Evolutionary conservation across 64 coral and sea anemone species (phyloP).

Genomic region (Astreopora myriophthalma): DNA sequence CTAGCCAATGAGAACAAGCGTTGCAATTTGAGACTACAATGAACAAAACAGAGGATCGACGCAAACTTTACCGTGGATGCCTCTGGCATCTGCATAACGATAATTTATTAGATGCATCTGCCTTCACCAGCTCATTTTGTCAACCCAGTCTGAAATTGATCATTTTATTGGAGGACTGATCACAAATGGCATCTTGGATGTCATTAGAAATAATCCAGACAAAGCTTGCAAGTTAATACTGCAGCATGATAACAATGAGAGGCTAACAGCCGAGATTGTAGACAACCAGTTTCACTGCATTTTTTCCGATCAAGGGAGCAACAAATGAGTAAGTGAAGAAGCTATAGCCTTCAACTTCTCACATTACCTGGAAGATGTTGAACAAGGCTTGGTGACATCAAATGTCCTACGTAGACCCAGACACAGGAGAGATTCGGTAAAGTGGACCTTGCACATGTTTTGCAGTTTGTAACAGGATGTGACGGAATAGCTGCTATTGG

Average conservation of each 20-base stretch:
- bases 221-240: conserved; percentile 32
- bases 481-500: conserved; percentile 62
- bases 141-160: conserved; percentile 63
- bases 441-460: conserved; percentile 57
- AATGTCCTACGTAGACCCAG: conserved; percentile 52
- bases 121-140: conserved; percentile 67
- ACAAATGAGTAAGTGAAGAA: conserved; percentile 63
- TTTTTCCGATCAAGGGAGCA: conserved; percentile 49
- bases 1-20: no score
- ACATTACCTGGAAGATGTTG: conserved; percentile 66
- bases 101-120: conserved; percentile 62
- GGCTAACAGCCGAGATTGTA: conserved; percentile 70
- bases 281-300: conserved; percentile 48
- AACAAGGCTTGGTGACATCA: conserved; percentile 32
- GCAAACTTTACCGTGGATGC: conserved; percentile 45
- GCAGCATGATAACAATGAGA: conserved; percentile 1
- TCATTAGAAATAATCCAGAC: conserved; percentile 61
- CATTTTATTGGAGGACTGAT: conserved; percentile 68
- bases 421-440: conserved; percentile 29
- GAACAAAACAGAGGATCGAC: conserved; percentile 31
- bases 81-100: conserved; percentile 60
- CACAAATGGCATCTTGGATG: conserved; percentile 49
- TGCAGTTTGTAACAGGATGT: conserved; percentile 75
- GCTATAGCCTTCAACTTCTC: conserved; percentile 67
- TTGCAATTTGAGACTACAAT: no score